A percentile compares a stretch with the other conserved stretches of the same genome.
Conservation (phyloP, 1,140 invertebrate species). For the Ceratitis capitata region DNA sequence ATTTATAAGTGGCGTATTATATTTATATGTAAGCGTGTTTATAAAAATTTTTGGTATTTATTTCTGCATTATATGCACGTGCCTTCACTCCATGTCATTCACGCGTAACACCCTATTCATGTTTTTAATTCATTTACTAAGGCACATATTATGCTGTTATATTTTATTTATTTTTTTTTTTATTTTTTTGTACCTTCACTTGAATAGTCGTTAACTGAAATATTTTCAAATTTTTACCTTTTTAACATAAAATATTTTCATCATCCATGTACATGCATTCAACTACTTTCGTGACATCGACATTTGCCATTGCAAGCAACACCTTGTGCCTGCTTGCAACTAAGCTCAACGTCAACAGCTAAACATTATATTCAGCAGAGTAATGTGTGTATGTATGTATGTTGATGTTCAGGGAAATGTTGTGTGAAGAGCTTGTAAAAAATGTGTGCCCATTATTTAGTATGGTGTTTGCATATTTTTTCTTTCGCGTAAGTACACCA, state of each 20-base stretch:
- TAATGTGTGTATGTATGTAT: too few relatives aligned
- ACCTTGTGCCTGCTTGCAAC: not conserved
- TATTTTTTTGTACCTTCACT: not conserved
- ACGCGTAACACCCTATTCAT: not conserved
- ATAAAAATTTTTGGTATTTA: not conserved
- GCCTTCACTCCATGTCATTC: not conserved
- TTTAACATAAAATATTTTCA: not conserved
- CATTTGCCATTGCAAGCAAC: not conserved
- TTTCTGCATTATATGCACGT: not conserved
- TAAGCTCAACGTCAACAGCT: not conserved
- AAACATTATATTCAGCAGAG: not conserved
- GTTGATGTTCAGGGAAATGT: not conserved
- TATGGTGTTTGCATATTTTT: not conserved
- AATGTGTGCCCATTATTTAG: not conserved
- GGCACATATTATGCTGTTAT: not conserved
- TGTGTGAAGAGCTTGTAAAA: not conserved
- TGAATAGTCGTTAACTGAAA: constrained; percentile 6
- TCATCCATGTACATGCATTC: too few relatives aligned
- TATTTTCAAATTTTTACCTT: constrained; percentile 23
- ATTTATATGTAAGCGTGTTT: not conserved
- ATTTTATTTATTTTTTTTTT: not conserved
- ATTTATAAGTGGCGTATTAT: too few relatives aligned
- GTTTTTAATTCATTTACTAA: constrained; percentile 23
- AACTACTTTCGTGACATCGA: not conserved
- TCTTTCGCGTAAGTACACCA: too few relatives aligned